phyloP scores from a whole-genome alignment of 2,888 invertebrate species.

The Monopis laevigella region DNA sequence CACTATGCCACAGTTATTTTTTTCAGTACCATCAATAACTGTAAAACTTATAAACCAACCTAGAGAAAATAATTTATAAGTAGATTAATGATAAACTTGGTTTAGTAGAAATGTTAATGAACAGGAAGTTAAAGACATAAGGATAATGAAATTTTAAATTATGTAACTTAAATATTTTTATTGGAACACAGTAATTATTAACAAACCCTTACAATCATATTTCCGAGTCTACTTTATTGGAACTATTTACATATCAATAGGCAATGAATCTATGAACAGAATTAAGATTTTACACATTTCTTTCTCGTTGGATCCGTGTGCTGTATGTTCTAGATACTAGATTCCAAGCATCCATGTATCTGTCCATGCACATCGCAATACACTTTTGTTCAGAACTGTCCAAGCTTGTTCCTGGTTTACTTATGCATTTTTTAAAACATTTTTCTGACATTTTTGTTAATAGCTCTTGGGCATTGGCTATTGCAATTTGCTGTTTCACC shows the following conservation, averaged over 20 bases:
- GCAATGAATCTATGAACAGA: neutral
- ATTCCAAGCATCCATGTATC: conserved; percentile 97
- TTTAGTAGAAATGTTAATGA: no score
- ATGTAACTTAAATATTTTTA: conserved; percentile 43
- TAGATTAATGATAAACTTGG: no score
- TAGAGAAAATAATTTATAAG: no score
- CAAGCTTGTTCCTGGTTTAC: conserved; percentile 88
- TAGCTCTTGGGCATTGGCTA: conserved; percentile 93
- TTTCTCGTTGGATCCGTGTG: conserved; percentile 84
- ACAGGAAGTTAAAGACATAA: no score
- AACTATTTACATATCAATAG: conserved; percentile 45
- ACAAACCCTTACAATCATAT: conserved; percentile 27
- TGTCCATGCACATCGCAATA: conserved; percentile 97
- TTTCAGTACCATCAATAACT: no score
- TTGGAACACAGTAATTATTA: conserved; percentile 46
- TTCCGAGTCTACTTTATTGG: conserved; percentile 40
- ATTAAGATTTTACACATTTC: conserved; percentile 57
- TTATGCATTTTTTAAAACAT: conserved; percentile 94
- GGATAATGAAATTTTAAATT: no score
- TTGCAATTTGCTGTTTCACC: conserved; percentile 93
- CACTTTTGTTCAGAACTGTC: conserved; percentile 96
- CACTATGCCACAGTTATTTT: no score
- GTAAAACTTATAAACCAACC: no score
- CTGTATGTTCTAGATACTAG: conserved; percentile 90
- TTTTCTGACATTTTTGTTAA: conserved; percentile 97